phyloP scores from a whole-genome alignment of 2,888 invertebrate genomes.

The Endomychus coccineus region DNA sequence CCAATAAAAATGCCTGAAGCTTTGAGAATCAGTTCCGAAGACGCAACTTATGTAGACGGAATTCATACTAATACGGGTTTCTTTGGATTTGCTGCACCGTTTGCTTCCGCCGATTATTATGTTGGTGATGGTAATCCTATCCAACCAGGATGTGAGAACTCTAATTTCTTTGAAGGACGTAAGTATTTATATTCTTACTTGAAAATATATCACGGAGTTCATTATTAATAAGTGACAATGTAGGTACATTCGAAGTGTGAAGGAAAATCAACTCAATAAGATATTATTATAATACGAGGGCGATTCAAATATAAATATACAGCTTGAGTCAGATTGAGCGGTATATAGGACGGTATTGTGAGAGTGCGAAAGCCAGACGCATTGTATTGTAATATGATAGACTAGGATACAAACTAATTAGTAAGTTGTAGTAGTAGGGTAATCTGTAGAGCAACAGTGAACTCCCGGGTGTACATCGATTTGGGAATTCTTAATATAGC shows the following conservation, averaged over 20 bases:
- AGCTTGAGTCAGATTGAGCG: not conserved
- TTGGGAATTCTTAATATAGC: too few species aligned
- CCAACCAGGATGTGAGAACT: constrained; percentile 22
- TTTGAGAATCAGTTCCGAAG: constrained; percentile 18
- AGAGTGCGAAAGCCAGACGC: too few species aligned
- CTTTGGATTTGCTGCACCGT: constrained; percentile 21
- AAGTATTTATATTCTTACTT: constrained; percentile 10
- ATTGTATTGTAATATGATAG: too few species aligned
- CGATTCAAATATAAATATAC: not conserved
- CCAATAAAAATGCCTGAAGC: constrained; percentile 19
- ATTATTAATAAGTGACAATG: not conserved
- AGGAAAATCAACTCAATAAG: too few species aligned
- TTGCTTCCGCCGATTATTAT: constrained; percentile 24
- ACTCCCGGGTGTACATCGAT: too few species aligned
- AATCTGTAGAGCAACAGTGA: too few species aligned
- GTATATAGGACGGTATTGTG: too few species aligned
- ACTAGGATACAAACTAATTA: too few species aligned
- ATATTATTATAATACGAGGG: too few species aligned
- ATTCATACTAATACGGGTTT: constrained; percentile 28
- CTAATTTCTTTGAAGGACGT: constrained; percentile 25
- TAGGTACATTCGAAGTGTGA: too few species aligned
- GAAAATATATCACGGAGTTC: constrained; percentile 1
- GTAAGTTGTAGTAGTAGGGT: too few species aligned
- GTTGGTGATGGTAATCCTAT: constrained; percentile 25
- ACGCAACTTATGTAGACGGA: constrained; percentile 24